phyloP scores from a whole-genome alignment of 2,113 vertebrate genomes.

The Irena cyanogastra region DNA sequence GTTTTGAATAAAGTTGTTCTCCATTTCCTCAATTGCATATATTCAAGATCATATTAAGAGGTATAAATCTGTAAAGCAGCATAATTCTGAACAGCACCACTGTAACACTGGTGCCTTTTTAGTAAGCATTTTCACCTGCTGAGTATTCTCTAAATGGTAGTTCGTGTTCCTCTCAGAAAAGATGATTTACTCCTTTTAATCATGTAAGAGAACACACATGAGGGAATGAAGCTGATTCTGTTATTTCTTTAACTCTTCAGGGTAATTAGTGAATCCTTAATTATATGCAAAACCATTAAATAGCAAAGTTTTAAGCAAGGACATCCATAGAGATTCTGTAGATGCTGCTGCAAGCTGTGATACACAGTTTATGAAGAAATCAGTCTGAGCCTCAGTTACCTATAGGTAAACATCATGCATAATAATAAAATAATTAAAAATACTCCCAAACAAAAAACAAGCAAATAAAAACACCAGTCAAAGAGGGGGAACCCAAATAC shows the following conservation, averaged over 20 bases:
- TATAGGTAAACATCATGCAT: fast-evolving
- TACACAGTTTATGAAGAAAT: background rate
- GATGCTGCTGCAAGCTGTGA: background rate
- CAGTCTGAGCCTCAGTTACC: background rate
- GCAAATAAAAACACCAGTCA: background rate
- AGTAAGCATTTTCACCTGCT: background rate
- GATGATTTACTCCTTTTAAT: background rate
- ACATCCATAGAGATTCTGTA: background rate
- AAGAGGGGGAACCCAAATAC: background rate
- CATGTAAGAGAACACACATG: background rate
- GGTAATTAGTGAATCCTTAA: background rate
- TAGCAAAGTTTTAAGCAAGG: background rate
- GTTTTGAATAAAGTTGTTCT: background rate
- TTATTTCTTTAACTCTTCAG: background rate
- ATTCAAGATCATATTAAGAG: background rate
- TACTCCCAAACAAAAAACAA: background rate
- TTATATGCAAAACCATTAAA: background rate
- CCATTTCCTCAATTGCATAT: background rate
- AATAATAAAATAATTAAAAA: background rate
- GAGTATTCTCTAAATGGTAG: background rate
- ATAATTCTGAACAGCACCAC: background rate
- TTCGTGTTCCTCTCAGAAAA: background rate
- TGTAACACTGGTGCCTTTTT: background rate
- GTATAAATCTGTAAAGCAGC: background rate
- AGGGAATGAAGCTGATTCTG: background rate